Percentiles rank a stretch among this genome's conserved stretches.
Conservation (phyloP, 1,140 invertebrate species). For the Eufriesea mexicana region DNA sequence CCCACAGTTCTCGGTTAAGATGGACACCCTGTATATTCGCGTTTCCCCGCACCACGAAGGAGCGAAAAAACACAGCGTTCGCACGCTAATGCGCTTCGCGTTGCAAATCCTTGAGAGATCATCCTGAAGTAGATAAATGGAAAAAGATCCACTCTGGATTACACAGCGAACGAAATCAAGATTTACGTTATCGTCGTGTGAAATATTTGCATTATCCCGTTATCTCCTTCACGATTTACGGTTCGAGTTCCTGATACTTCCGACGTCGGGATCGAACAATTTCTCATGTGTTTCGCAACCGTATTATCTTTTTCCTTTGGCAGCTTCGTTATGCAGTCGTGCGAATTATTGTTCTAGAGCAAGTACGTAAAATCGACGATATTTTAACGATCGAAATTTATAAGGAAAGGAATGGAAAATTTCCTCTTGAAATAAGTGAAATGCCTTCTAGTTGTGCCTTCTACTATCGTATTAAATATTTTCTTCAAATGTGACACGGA, state of each 20-base stretch:
- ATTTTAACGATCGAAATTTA: too few relatives aligned
- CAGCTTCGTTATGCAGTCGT: too few relatives aligned
- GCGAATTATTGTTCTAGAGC: too few relatives aligned
- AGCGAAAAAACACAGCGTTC: constrained; percentile 31
- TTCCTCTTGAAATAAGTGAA: too few relatives aligned
- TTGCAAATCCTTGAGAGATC: constrained; percentile 54
- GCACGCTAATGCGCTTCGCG: constrained; percentile 43
- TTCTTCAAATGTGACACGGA: too few relatives aligned
- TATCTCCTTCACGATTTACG: too few relatives aligned
- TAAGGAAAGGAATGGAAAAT: too few relatives aligned
- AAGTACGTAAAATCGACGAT: too few relatives aligned
- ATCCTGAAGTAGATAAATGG: constrained; percentile 58
- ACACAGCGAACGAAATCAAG: constrained; percentile 46
- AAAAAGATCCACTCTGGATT: constrained; percentile 46
- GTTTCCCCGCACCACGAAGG: constrained; percentile 21
- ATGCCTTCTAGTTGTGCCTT: too few relatives aligned
- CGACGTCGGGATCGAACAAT: not conserved
- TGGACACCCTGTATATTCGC: not conserved
- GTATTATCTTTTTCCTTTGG: too few relatives aligned
- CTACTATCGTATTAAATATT: too few relatives aligned
- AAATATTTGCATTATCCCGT: constrained; percentile 15
- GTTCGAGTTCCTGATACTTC: too few relatives aligned
- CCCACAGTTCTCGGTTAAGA: not conserved
- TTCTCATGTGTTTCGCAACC: not conserved
- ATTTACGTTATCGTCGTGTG: constrained; percentile 30